Evolutionary conservation across 2,113 vertebrate genomes (phyloP).

Genomic region (Crotalus viridis): DNA sequence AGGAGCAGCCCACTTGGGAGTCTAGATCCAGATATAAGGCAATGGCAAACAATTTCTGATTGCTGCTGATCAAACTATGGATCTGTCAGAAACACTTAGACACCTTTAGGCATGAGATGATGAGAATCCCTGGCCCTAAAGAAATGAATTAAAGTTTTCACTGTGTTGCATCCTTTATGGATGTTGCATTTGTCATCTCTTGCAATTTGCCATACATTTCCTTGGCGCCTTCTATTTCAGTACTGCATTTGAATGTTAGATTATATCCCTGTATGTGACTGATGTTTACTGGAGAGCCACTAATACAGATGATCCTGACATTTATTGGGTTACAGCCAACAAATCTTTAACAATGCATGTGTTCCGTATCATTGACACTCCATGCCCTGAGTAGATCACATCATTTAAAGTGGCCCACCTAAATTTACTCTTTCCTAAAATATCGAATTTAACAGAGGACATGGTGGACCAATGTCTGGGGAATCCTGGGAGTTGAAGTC

Average conservation of each 20-base stretch:
- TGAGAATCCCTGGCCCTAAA: not conserved
- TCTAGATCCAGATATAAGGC: not conserved
- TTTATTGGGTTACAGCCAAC: not conserved
- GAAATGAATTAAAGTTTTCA: not conserved
- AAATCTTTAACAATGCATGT: not conserved
- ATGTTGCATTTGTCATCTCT: not conserved
- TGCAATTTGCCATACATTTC: not conserved
- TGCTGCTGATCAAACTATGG: not conserved
- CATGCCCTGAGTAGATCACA: not conserved
- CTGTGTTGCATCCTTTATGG: not conserved
- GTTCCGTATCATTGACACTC: not conserved
- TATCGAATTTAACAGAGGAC: not conserved
- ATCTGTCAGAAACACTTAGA: not conserved
- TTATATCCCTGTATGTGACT: not conserved
- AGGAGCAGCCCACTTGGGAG: not conserved
- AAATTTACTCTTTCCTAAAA: not conserved
- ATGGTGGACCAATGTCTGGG: too few relatives aligned
- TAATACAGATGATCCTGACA: not conserved
- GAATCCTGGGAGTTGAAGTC: not conserved
- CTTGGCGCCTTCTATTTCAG: not conserved
- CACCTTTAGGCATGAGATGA: not conserved
- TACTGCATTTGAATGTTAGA: not conserved
- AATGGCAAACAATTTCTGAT: not conserved
- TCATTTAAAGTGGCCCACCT: not conserved
- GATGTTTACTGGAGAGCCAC: not conserved